Evolutionary conservation across 2,888 invertebrate species (phyloP), one percentile per base, ranked within the genome.

Genomic region (Cheilosia soror): DNA sequence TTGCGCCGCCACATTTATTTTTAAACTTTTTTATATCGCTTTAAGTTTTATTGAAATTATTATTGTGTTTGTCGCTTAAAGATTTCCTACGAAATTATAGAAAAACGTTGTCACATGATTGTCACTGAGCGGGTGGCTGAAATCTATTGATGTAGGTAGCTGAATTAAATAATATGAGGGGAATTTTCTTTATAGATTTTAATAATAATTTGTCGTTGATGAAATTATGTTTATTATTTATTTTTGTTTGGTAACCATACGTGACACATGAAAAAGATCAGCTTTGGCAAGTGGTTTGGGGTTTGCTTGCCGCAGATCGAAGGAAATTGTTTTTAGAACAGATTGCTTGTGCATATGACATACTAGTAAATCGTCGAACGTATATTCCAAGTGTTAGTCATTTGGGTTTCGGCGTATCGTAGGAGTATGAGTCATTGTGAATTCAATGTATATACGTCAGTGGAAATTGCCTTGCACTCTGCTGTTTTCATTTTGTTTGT

Each of bases 31-130:
- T 42, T 33, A 20, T 29, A 3, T 44, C 27, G 27, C 3, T 15
- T 7, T 47, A 13, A 25, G n/a, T 69, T 69, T 25, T 11, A 57
- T 57, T 47, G 13, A 20, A 57, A 49, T 51, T 71, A 29, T 71
- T 20, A 20, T 60, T 60, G 11, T 57, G 33, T 33, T 33, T 60
- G 58, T 49, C 37, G 37, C 58, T 27, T 60, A 58, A 51, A 58
- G n/a, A 58, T 27, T 60, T 60, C 9, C 49, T 27, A 49, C 42
- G 1, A 47, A 47, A 20, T 15, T 47, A 47, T 37, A 37, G 37
- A 37, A 37, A 37, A 25, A 15, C 20, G 37, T 13, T 71, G 72
- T 62, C 72, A 72, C 72, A 72, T 72, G 72, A 72, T 72, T 72
- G 11, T 11, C 57, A 53, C 20, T 42, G 20, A 29, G 51, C 9